These are phyloP conservation scores for Ennomos fuscantarius DNA, from an alignment of 2,888 invertebrate genomes.

Conservation along the genomic window DNA sequence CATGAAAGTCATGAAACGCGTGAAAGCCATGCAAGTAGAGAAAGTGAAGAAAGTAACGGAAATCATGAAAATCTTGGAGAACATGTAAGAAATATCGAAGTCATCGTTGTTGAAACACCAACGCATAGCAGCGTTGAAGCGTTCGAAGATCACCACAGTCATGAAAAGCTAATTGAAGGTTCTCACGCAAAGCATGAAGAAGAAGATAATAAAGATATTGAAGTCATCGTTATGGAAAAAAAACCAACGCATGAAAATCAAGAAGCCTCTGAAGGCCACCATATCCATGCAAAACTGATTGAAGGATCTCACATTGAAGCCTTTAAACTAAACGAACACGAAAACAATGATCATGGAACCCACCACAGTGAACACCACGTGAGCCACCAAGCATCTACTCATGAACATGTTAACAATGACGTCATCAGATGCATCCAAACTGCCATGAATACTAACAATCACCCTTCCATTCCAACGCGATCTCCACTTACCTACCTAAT, in stretches of 20 bases:
- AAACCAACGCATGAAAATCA: too few species aligned
- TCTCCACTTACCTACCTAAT: conserved; percentile 73
- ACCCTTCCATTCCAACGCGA: conserved; percentile 38
- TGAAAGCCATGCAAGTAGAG: neutral
- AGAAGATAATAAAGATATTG: conserved; percentile 30
- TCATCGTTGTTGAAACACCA: conserved; percentile 5
- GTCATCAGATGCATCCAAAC: conserved; percentile 68
- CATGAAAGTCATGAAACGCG: conserved; percentile 7
- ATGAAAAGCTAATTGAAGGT: conserved; percentile 13
- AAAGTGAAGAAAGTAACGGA: neutral
- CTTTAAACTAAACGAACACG: too few species aligned
- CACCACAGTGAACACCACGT: too few species aligned
- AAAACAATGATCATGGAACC: too few species aligned
- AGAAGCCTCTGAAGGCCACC: too few species aligned
- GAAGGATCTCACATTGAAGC: too few species aligned
- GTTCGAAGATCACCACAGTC: conserved; percentile 22
- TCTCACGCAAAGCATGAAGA: conserved; percentile 9
- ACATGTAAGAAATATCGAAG: neutral
- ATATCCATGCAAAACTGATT: too few species aligned
- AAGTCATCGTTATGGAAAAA: too few species aligned
- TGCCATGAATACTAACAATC: conserved; percentile 48
- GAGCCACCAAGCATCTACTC: conserved; percentile 8
- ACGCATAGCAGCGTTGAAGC: conserved; percentile 5
- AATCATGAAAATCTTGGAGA: neutral
- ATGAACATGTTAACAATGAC: conserved; percentile 48